Percentiles rank a stretch among this genome's conserved stretches.
These are phyloP conservation scores for Thereva nobilitata DNA, from an alignment of 2,888 invertebrate genomes.

Conservation along the genomic window DNA sequence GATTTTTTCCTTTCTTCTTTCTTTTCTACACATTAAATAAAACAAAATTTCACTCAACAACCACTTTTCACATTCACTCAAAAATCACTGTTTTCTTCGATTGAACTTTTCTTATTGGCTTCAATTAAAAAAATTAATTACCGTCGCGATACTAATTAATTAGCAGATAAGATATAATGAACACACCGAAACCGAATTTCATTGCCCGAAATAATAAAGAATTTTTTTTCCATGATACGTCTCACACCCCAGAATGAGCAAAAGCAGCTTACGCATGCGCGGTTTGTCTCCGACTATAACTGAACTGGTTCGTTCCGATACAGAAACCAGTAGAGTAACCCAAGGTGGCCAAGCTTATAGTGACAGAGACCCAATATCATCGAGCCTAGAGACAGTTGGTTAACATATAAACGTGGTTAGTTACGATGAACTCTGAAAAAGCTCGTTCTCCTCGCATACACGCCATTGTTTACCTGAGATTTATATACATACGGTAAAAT, in stretches of 20 bases:
- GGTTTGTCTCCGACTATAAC: background rate
- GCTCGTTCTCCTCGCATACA: no score
- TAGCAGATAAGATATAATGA: no score
- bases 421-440: background rate
- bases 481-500: no score
- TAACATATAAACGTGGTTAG: background rate
- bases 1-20: background rate
- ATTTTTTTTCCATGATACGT: background rate
- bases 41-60: background rate
- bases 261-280: conserved; percentile 4
- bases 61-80: background rate
- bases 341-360: conserved; percentile 15
- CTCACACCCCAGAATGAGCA: background rate
- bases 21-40: background rate
- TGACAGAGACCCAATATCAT: background rate
- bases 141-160: no score
- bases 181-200: background rate
- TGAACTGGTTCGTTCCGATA: conserved; percentile 4
- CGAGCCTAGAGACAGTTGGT: background rate
- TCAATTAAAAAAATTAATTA: no score
- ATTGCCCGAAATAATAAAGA: background rate
- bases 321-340: conserved; percentile 10
- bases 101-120: no score
- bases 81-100: background rate
- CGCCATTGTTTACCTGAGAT: no score